Percentiles rank a stretch among this genome's conserved stretches.
These are phyloP conservation scores for Rhagoletis zephyria DNA, from an alignment of 1,140 invertebrate genomes.

Conservation along the genomic window DNA sequence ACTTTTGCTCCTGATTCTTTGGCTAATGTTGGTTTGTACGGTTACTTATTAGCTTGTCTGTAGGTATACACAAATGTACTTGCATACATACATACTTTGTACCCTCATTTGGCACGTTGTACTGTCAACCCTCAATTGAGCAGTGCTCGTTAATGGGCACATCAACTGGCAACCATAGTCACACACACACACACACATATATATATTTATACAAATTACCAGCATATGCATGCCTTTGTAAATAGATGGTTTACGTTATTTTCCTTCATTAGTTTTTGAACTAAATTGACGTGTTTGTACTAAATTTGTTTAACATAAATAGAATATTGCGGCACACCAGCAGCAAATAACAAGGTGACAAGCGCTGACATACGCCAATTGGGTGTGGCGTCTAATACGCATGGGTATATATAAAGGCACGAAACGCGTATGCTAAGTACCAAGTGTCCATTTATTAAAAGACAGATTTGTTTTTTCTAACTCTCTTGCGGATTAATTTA, in stretches of 20 bases:
- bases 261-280: neutral
- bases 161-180: neutral
- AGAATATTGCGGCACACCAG: neutral
- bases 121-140: conserved; percentile 15
- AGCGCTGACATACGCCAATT: conserved; percentile 44
- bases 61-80: neutral
- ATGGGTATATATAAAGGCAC: neutral
- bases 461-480: no score
- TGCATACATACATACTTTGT: neutral
- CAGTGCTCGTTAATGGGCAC: neutral
- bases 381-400: neutral
- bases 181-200: neutral
- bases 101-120: neutral
- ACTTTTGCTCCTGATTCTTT: neutral
- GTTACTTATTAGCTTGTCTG: neutral
- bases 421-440: neutral
- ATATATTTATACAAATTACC: neutral
- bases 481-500: no score
- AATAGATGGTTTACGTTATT: conserved; percentile 5
- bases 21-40: neutral
- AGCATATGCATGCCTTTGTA: no score
- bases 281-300: conserved; percentile 46
- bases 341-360: conserved; percentile 44
- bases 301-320: conserved; percentile 5
- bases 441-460: no score